A percentile compares a stretch with the other conserved stretches of the same genome.
phyloP scores from a whole-genome alignment of 2,797 vertebrate species.

The Argyrosomus regius region DNA sequence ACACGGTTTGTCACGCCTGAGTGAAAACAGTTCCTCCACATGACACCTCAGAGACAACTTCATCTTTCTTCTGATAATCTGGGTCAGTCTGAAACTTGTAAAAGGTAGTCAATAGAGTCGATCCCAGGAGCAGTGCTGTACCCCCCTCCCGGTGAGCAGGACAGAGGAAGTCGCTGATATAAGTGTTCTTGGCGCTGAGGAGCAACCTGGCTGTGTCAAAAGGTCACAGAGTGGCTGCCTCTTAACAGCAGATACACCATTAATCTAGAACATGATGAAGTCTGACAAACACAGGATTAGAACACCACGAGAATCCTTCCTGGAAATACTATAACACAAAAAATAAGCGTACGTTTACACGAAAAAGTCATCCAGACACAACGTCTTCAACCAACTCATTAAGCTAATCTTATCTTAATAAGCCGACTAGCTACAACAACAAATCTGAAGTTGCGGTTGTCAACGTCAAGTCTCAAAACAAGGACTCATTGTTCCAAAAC shows the following conservation, averaged over 20 bases:
- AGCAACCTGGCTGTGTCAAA: conserved; percentile 8
- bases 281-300: not conserved
- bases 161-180: not conserved
- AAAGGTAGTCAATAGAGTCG: not conserved
- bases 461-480: not conserved
- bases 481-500: not conserved
- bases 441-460: not conserved
- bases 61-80: not conserved
- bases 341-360: no score
- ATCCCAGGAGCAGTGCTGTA: not conserved
- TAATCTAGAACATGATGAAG: not conserved
- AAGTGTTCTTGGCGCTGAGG: conserved; percentile 19
- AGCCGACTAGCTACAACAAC: not conserved
- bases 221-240: not conserved
- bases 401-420: not conserved
- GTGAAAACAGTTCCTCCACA: not conserved
- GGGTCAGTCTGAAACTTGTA: not conserved
- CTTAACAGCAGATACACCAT: not conserved
- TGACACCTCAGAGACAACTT: not conserved
- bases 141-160: not conserved
- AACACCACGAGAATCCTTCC: not conserved
- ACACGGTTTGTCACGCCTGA: not conserved
- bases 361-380: not conserved
- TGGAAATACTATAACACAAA: not conserved
- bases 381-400: not conserved